Conservation (phyloP, 2,113 vertebrate genomes). For the Macquaria ambigua region DNA sequence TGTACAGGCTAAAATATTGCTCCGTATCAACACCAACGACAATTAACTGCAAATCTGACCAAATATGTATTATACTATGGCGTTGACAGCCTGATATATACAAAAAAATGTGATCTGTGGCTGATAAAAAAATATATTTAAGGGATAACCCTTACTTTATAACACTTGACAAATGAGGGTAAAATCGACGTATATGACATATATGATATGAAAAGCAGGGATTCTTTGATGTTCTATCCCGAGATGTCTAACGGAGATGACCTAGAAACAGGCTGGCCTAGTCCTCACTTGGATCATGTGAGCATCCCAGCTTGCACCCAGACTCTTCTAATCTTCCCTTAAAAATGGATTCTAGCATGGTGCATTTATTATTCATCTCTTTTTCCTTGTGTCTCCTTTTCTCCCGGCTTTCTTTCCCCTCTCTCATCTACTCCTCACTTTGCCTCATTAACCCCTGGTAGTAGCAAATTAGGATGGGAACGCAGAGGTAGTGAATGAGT, state of each 20-base stretch:
- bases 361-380: slow-evolving; percentile 79
- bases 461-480: slow-evolving; percentile 54
- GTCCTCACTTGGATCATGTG: slow-evolving; percentile 66
- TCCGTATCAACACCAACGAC: neutral
- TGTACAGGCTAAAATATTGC: slow-evolving; percentile 27
- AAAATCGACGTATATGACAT: slow-evolving; percentile 8
- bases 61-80: neutral
- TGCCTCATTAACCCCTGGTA: slow-evolving; percentile 73
- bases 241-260: slow-evolving; percentile 68
- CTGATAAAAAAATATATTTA: neutral
- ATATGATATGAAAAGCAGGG: slow-evolving; percentile 15
- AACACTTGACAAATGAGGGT: neutral
- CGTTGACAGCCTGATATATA: neutral
- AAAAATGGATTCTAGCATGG: slow-evolving; percentile 71
- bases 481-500: slow-evolving; percentile 53
- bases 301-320: slow-evolving; percentile 65
- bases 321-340: slow-evolving; percentile 74
- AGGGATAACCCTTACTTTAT: neutral
- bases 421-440: slow-evolving; percentile 64
- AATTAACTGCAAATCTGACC: neutral
- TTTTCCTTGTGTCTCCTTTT: slow-evolving; percentile 52
- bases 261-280: slow-evolving; percentile 73
- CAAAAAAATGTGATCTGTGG: neutral
- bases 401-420: slow-evolving; percentile 45
- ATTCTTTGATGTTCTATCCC: slow-evolving; percentile 64